phyloP scores from a whole-genome alignment of 2,888 invertebrate species.

The Oxyteleia sp. region DNA sequence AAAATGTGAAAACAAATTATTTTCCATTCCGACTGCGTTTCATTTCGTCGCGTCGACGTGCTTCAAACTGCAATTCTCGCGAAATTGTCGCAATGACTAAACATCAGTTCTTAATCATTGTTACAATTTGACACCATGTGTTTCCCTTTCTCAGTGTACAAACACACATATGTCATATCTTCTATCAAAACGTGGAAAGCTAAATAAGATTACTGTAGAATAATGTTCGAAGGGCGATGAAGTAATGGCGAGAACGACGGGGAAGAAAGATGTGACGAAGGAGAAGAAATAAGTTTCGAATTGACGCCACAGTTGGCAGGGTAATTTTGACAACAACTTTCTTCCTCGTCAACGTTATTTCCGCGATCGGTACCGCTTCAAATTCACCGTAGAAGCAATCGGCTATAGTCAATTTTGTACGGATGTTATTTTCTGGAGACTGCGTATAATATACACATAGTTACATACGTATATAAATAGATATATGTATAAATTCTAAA shows the following conservation, averaged over 20 bases:
- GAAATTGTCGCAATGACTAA: constrained; percentile 40
- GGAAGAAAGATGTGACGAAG: constrained; percentile 25
- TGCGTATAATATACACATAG: constrained; percentile 76
- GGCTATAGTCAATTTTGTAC: constrained; percentile 87
- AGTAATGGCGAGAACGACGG: constrained; percentile 56
- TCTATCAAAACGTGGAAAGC: constrained; percentile 55
- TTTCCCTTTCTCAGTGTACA: constrained; percentile 44
- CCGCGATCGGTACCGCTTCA: constrained; percentile 72
- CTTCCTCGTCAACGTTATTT: constrained; percentile 72
- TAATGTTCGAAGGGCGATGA: constrained; percentile 42
- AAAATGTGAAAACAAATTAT: constrained; percentile 43
- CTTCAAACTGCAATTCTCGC: constrained; percentile 25
- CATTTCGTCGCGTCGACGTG: constrained; percentile 18
- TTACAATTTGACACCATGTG: constrained; percentile 36
- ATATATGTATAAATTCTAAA: constrained; percentile 72
- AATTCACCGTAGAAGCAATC: constrained; percentile 85
- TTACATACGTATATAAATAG: constrained; percentile 75
- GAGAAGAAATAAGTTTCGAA: background rate
- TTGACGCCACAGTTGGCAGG: background rate
- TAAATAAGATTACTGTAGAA: constrained; percentile 80
- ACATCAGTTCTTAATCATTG: constrained; percentile 39
- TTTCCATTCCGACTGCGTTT: constrained; percentile 17
- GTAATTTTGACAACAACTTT: constrained; percentile 3
- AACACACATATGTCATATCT: constrained; percentile 78
- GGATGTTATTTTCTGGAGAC: constrained; percentile 85